phyloP scores from a whole-genome alignment of 2,888 invertebrate species.

The Epirrhoe tristata region DNA sequence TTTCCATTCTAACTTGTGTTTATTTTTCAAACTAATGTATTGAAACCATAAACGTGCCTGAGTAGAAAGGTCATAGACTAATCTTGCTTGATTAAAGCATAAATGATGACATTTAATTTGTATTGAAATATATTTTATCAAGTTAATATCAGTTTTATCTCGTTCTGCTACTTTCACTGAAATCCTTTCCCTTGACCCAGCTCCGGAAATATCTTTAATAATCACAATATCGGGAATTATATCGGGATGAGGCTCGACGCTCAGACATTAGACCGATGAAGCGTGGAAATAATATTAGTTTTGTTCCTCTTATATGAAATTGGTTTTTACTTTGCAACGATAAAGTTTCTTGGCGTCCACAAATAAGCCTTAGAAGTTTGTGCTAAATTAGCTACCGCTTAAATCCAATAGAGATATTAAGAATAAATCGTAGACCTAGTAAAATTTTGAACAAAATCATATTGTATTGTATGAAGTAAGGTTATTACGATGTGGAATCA shows the following conservation, averaged over 20 bases:
- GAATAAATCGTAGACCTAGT: too few relatives aligned
- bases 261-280: conserved; percentile 23
- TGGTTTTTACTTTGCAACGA: conserved; percentile 20
- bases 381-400: neutral
- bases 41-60: too few relatives aligned
- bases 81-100: too few relatives aligned
- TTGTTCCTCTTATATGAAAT: conserved; percentile 33
- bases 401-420: too few relatives aligned
- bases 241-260: conserved; percentile 17
- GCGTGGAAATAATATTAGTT: conserved; percentile 24
- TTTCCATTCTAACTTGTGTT: neutral
- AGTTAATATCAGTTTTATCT: conserved; percentile 4
- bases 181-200: conserved; percentile 21
- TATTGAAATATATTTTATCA: conserved; percentile 3
- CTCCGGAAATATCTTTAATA: conserved; percentile 19
- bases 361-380: conserved; percentile 17
- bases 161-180: neutral
- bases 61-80: too few relatives aligned
- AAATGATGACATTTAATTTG: neutral
- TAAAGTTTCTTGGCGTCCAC: conserved; percentile 32
- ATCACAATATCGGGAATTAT: conserved; percentile 24
- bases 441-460: too few relatives aligned
- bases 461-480: too few relatives aligned
- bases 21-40: neutral
- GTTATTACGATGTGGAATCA: too few relatives aligned